phyloP scores from a whole-genome alignment of 2,888 invertebrate species.

The Agrochola litura region DNA sequence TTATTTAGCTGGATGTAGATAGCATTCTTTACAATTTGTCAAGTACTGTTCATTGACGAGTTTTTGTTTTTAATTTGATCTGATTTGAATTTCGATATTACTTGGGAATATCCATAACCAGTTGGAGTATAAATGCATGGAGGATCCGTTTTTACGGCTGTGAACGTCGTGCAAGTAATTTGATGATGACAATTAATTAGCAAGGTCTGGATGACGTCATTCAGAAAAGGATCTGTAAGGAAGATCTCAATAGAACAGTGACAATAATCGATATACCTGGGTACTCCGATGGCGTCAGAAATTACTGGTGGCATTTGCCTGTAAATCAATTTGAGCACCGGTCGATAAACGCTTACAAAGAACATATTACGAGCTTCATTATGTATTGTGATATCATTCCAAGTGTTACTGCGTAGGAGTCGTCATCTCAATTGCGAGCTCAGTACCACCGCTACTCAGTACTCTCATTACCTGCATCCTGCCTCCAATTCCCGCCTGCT shows the following conservation, averaged over 20 bases:
- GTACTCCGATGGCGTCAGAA: not conserved
- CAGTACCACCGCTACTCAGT: slow-evolving; percentile 59
- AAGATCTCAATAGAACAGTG: not conserved
- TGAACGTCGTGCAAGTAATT: not conserved
- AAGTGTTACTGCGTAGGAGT: slow-evolving; percentile 64
- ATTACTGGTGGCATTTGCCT: slow-evolving; percentile 6
- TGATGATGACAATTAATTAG: not conserved
- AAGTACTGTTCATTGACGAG: slow-evolving; percentile 4
- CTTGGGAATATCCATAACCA: not conserved
- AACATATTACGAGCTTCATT: slow-evolving; percentile 41
- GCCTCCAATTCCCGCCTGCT: slow-evolving; percentile 74
- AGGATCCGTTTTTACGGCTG: not conserved
- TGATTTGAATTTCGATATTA: slow-evolving; percentile 5
- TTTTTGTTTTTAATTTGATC: not conserved
- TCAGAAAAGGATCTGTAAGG: not conserved
- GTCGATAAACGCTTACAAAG: slow-evolving; percentile 40
- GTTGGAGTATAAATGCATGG: not conserved
- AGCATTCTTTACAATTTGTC: slow-evolving; percentile 37
- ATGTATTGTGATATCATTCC: slow-evolving; percentile 45
- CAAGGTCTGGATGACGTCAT: not conserved
- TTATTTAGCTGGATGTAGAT: slow-evolving; percentile 36
- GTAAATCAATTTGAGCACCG: slow-evolving; percentile 20
- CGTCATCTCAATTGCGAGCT: slow-evolving; percentile 66
- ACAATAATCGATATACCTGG: not conserved
- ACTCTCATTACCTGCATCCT: slow-evolving; percentile 84